A percentile compares a stretch with the other conserved stretches of the same genome.
Conservation (phyloP, 2,888 invertebrate genomes). For the Andrena bicolor region DNA sequence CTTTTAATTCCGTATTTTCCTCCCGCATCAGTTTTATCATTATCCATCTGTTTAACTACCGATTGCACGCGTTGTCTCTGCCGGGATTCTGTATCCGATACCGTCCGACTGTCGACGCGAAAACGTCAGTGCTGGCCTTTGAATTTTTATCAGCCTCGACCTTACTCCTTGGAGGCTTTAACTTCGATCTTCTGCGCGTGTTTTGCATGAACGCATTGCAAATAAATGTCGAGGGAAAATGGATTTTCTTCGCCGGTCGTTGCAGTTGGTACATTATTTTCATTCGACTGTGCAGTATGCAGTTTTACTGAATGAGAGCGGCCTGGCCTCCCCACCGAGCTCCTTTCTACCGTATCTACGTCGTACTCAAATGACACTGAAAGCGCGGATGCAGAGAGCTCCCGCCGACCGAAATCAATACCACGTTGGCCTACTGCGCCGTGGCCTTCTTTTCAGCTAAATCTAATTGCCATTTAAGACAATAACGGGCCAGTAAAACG, state of each 20-base stretch:
- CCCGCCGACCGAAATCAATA: conserved; percentile 74
- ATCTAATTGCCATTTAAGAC: conserved; percentile 59
- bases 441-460: conserved; percentile 76
- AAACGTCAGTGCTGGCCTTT: too few relatives aligned
- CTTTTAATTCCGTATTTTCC: background rate
- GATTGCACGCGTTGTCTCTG: too few relatives aligned
- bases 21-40: background rate
- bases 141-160: background rate
- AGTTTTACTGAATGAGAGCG: conserved; percentile 59
- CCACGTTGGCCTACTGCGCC: conserved; percentile 76
- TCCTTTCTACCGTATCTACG: conserved; percentile 63
- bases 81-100: too few relatives aligned
- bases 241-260: too few relatives aligned
- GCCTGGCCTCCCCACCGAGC: conserved; percentile 7
- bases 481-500: conserved; percentile 11
- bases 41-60: background rate
- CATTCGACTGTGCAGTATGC: conserved; percentile 23
- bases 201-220: background rate
- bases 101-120: too few relatives aligned
- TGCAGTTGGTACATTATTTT: background rate
- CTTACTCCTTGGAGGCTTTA: background rate
- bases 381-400: conserved; percentile 73
- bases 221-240: background rate
- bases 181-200: background rate
- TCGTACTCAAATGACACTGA: conserved; percentile 73